phyloP scores from a whole-genome alignment of 2,113 vertebrate genomes.

The Alligator sinensis region DNA sequence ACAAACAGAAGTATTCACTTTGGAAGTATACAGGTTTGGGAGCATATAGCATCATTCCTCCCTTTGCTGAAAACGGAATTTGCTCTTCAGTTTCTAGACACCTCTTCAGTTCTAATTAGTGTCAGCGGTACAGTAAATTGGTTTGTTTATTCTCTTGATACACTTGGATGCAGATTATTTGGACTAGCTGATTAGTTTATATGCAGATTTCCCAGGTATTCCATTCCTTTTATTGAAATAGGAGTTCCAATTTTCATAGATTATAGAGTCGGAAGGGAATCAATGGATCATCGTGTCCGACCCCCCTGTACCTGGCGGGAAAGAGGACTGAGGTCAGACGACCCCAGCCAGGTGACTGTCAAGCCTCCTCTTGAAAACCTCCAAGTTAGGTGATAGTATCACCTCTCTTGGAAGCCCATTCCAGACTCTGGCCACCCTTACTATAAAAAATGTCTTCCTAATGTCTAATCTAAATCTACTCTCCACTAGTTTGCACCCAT shows the following conservation, averaged over 20 bases:
- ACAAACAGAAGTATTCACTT: constrained; percentile 15
- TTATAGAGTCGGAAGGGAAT: too few relatives aligned
- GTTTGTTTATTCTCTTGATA: constrained; percentile 22
- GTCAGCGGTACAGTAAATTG: constrained; percentile 28
- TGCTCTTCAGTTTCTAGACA: constrained; percentile 1
- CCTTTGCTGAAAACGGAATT: constrained; percentile 21
- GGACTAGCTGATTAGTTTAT: constrained; percentile 32
- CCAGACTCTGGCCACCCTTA: too few relatives aligned
- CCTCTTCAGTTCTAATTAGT: constrained; percentile 8
- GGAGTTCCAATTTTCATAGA: neutral
- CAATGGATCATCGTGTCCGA: too few relatives aligned
- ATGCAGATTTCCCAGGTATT: constrained; percentile 39
- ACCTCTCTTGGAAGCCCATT: too few relatives aligned
- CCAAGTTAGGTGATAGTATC: too few relatives aligned
- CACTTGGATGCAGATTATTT: neutral
- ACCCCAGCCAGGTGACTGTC: too few relatives aligned
- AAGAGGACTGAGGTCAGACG: too few relatives aligned
- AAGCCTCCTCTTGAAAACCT: too few relatives aligned
- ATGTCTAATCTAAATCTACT: too few relatives aligned
- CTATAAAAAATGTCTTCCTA: too few relatives aligned
- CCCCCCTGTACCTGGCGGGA: too few relatives aligned
- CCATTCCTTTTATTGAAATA: neutral
- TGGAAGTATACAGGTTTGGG: neutral
- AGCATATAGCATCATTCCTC: neutral
- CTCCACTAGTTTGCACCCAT: too few relatives aligned